A percentile compares a stretch with the other conserved stretches of the same genome.
Evolutionary conservation across 2,888 invertebrate species (phyloP).

Genomic region (Thysanoteuthis rhombus): DNA sequence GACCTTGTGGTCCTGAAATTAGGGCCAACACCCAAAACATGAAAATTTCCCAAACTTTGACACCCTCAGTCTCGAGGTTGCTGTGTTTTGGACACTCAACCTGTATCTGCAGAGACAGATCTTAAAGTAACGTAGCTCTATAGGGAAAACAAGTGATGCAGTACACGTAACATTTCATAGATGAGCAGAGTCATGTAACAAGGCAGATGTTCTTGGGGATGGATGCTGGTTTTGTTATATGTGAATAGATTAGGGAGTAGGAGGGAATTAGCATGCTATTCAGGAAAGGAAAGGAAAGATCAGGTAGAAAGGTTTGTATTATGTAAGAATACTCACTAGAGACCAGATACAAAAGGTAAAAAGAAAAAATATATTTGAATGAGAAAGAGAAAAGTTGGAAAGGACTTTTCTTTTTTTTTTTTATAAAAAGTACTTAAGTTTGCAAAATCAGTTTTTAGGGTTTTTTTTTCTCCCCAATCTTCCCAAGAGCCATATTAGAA

Average conservation of each 20-base stretch:
- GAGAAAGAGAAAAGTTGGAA: too few species aligned
- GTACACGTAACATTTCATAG: background rate
- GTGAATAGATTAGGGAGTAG: background rate
- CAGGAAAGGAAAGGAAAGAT: background rate
- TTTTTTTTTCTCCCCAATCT: background rate
- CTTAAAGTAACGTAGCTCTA: background rate
- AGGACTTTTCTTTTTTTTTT: too few species aligned
- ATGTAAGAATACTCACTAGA: background rate
- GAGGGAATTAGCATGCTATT: background rate
- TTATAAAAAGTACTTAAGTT: background rate
- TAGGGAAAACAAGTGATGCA: background rate
- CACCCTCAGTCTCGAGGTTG: too few species aligned
- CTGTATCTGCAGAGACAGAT: background rate
- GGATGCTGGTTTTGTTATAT: background rate
- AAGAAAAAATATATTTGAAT: too few species aligned
- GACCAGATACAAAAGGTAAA: too few species aligned
- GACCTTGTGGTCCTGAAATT: too few species aligned
- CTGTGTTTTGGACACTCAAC: too few species aligned
- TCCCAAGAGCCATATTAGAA: background rate
- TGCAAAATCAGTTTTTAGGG: background rate
- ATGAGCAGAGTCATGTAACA: background rate
- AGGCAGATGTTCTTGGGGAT: background rate
- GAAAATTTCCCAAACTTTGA: too few species aligned
- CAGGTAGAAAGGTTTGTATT: background rate
- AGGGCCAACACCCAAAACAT: too few species aligned